A percentile compares a stretch with the other conserved stretches of the same genome.
Conservation (phyloP, 2,113 vertebrate genomes). For the Irena cyanogastra region DNA sequence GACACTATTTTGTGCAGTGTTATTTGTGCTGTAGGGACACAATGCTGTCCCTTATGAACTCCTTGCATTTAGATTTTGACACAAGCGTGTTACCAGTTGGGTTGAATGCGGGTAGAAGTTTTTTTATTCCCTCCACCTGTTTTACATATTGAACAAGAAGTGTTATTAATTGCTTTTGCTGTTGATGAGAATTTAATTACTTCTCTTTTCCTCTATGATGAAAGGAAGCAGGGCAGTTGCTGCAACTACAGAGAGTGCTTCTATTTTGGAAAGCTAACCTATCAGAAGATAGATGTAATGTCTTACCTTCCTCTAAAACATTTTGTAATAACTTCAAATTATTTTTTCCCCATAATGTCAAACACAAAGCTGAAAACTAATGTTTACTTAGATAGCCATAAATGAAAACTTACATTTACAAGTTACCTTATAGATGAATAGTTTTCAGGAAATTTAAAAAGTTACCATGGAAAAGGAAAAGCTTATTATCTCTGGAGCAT, state of each 20-base stretch:
- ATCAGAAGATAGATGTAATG: neutral
- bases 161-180: neutral
- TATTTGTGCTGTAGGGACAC: neutral
- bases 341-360: neutral
- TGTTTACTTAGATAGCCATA: neutral
- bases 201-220: neutral
- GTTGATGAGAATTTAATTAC: neutral
- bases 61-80: neutral
- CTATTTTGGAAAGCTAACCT: neutral
- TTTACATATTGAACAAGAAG: neutral
- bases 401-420: neutral
- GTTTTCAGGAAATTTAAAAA: neutral
- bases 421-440: neutral
- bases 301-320: neutral
- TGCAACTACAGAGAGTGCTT: neutral
- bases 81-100: neutral
- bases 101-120: neutral
- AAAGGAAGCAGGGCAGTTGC: neutral
- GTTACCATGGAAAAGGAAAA: neutral
- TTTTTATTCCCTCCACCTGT: neutral
- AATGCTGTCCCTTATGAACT: neutral
- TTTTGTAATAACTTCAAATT: neutral
- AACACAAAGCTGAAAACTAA: neutral
- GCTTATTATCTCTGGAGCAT: accelerated
- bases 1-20: neutral